Conservation (phyloP, 2,113 vertebrate species). For the Sapajus apella region DNA sequence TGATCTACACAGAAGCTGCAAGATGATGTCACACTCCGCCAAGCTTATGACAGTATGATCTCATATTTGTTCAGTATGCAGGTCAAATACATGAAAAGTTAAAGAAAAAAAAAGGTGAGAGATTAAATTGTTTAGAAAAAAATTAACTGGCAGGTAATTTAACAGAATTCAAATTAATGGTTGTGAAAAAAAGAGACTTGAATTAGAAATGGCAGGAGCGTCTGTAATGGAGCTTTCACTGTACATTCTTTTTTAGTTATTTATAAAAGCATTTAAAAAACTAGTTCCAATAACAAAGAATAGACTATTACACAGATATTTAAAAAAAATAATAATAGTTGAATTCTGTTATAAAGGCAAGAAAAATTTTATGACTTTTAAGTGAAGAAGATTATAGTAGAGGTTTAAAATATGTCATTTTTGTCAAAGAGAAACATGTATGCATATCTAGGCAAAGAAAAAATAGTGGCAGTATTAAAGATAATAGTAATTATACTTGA, state of each 20-base stretch:
- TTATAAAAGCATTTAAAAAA: not conserved
- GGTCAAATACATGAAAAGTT: not conserved
- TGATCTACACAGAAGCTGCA: not conserved
- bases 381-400: not conserved
- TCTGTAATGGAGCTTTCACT: not conserved
- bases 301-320: not conserved
- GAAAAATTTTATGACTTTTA: not conserved
- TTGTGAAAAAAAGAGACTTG: not conserved
- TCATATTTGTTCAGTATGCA: not conserved
- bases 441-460: not conserved
- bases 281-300: not conserved
- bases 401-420: not conserved
- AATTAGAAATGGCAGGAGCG: not conserved
- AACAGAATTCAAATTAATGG: not conserved
- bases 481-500: not conserved
- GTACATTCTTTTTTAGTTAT: not conserved
- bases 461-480: not conserved
- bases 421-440: not conserved
- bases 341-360: not conserved
- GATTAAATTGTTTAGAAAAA: not conserved
- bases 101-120: not conserved
- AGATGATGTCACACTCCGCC: not conserved
- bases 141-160: not conserved
- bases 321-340: not conserved
- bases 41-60: not conserved